Evolutionary conservation across 2,797 vertebrate genomes (phyloP).

Genomic region (Neosalanx taihuensis): DNA sequence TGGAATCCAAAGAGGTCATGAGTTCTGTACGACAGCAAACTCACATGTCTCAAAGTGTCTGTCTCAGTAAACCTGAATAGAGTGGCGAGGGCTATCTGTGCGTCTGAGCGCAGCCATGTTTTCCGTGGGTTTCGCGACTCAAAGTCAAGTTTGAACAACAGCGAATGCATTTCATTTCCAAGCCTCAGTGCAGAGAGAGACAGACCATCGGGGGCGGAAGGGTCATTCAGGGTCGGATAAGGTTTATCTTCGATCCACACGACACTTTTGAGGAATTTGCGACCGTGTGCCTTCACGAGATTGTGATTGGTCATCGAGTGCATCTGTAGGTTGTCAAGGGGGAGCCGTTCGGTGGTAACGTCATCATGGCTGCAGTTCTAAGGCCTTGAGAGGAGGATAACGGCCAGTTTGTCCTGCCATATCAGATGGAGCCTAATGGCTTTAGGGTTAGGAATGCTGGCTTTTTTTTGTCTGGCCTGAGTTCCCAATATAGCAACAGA

Average conservation of each 20-base stretch:
- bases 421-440: not conserved
- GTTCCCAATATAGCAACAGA: not conserved
- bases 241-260: not conserved
- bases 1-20: conserved; percentile 4
- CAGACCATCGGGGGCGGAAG: not conserved
- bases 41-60: not conserved
- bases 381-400: not conserved
- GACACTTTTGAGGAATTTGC: conserved; percentile 6
- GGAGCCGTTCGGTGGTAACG: conserved; percentile 39
- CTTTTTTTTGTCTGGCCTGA: not conserved
- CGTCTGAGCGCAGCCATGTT: too few relatives aligned
- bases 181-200: not conserved
- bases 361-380: conserved; percentile 21
- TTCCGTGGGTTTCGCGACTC: not conserved
- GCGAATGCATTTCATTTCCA: not conserved
- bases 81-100: not conserved
- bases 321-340: conserved; percentile 18
- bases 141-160: not conserved
- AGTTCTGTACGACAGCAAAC: conserved; percentile 4
- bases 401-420: not conserved
- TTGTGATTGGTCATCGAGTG: not conserved
- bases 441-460: not conserved
- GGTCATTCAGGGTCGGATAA: not conserved
- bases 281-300: not conserved
- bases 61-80: not conserved